phyloP scores from a whole-genome alignment of 2,888 invertebrate species.

The Nomada fucata region DNA sequence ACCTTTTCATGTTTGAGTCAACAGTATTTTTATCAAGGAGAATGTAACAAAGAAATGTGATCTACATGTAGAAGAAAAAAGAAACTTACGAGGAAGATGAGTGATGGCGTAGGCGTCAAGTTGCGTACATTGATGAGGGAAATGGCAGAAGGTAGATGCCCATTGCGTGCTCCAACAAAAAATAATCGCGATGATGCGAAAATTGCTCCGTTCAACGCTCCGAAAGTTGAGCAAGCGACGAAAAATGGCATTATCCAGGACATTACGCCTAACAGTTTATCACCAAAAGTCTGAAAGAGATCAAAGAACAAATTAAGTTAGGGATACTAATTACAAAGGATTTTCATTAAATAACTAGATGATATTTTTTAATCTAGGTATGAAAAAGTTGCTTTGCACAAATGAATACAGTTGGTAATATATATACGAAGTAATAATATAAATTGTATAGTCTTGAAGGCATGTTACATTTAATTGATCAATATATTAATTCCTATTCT shows the following conservation, averaged over 20 bases:
- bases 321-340: no score
- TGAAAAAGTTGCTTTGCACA: no score
- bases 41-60: neutral
- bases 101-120: constrained; percentile 93
- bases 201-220: constrained; percentile 97
- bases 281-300: constrained; percentile 90
- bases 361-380: no score
- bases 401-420: no score
- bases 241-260: constrained; percentile 98
- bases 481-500: no score
- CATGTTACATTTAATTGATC: no score
- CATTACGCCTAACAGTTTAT: constrained; percentile 93
- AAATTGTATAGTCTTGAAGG: no score
- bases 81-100: constrained; percentile 91
- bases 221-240: constrained; percentile 98
- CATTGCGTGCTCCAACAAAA: constrained; percentile 95
- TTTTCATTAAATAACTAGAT: no score
- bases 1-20: neutral
- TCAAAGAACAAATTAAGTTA: neutral
- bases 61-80: neutral
- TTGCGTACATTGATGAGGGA: constrained; percentile 93
- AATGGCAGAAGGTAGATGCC: constrained; percentile 94
- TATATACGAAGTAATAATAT: no score
- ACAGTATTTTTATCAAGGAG: neutral
- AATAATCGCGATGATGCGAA: constrained; percentile 96